Conservation (phyloP, 2,797 vertebrate genomes). For the Varecia variegata region DNA sequence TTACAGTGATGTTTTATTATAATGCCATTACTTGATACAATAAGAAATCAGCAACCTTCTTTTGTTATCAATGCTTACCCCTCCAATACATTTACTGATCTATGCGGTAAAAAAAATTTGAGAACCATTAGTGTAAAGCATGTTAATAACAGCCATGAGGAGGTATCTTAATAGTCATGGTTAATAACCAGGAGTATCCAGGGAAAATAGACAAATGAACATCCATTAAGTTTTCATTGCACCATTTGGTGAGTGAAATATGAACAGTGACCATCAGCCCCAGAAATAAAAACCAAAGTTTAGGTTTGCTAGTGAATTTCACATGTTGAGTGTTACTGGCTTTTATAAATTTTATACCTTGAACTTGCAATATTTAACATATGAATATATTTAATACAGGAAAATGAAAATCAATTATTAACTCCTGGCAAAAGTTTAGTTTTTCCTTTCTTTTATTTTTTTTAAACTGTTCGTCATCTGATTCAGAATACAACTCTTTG, state of each 20-base stretch:
- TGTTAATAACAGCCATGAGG: not conserved
- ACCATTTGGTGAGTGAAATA: not conserved
- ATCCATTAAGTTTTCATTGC: not conserved
- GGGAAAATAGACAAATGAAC: not conserved
- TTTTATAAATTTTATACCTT: not conserved
- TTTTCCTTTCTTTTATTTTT: not conserved
- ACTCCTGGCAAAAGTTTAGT: not conserved
- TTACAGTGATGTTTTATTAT: not conserved
- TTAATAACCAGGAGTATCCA: too few relatives aligned
- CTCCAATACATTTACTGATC: not conserved
- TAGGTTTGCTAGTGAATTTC: not conserved
- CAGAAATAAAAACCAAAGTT: not conserved
- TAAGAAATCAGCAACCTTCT: not conserved
- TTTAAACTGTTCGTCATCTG: not conserved
- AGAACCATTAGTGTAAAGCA: not conserved
- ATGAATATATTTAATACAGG: not conserved
- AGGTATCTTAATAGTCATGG: not conserved
- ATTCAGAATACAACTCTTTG: not conserved
- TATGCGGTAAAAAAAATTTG: not conserved
- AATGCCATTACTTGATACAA: not conserved
- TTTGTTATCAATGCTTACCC: not conserved
- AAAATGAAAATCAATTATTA: not conserved
- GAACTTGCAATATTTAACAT: not conserved
- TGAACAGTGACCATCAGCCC: not conserved
- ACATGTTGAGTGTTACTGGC: not conserved